These are phyloP conservation scores for Myiothlypis chrysogaster DNA, from an alignment of 2,797 vertebrate species.

Conservation along the genomic window DNA sequence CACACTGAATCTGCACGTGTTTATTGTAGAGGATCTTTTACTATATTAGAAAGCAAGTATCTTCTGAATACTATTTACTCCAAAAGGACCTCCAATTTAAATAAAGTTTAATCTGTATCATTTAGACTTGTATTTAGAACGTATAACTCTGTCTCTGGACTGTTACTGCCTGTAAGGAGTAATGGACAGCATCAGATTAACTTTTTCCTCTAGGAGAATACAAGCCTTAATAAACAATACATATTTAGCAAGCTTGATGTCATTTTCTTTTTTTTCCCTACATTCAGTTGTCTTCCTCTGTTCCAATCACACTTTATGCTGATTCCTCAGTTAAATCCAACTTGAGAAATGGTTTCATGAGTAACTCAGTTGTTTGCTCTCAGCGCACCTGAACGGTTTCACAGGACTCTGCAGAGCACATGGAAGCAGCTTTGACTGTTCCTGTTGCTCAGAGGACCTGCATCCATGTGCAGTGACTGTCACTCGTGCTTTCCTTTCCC, in stretches of 20 bases:
- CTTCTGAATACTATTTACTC: conserved; percentile 77
- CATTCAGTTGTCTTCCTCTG: neutral
- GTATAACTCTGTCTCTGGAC: conserved; percentile 80
- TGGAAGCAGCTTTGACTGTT: neutral
- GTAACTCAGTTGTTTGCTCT: neutral
- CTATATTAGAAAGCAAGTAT: conserved; percentile 79
- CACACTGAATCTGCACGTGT: conserved; percentile 78
- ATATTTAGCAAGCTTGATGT: conserved; percentile 82
- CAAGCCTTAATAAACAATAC: conserved; percentile 93
- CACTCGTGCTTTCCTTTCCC: neutral
- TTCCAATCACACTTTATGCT: neutral
- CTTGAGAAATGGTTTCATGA: neutral
- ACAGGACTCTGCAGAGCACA: neutral
- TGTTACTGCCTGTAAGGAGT: conserved; percentile 78
- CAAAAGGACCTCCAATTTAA: conserved; percentile 75
- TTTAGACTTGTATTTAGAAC: conserved; percentile 81
- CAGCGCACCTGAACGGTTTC: neutral
- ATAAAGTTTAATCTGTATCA: conserved; percentile 77
- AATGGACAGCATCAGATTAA: conserved; percentile 77
- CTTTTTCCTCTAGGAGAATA: conserved; percentile 84
- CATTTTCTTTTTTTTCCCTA: conserved; percentile 66
- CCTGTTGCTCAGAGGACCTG: fast-evolving
- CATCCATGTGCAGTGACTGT: fast-evolving
- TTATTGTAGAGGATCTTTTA: conserved; percentile 79
- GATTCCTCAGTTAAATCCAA: fast-evolving